Base-by-base conservation (phyloP, 2,888 invertebrate genomes). In the Hetaerina titia region DNA sequence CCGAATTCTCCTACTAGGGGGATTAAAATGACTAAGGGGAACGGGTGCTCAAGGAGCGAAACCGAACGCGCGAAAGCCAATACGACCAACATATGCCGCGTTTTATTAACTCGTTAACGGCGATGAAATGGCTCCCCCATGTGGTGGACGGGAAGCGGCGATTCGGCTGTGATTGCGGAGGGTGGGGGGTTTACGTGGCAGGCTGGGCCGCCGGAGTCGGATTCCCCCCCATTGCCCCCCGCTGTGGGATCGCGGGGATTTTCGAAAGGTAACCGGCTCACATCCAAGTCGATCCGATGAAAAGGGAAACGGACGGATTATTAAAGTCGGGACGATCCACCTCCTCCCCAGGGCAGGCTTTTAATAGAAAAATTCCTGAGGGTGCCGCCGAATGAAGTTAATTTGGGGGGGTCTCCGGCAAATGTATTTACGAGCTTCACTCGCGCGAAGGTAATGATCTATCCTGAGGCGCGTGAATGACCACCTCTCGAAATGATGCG, bases 351-450 rank as follows among this genome's bases (percentile, higher is more conserved):
- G 25, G 81, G 31, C 9, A 13, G 81, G 81, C 81, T 81, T 81
- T 81, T 81, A 81, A 81, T 81, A 81, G 81, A 81, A 81, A 81
- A 81, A 81, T 81, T 81, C 81, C 81, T 81, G 81, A 81, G 81
- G 81, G 81, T 81, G 81, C 81, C 31, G 81, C 81, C 81, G 81
- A 81, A 81, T 25, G 81, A 15, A 81, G 25, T 81, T 81, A 81
- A 81, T 81, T 81, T 31, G 81, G 81, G 45, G 45, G 81, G 81
- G 81, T 81, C 25, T 81, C 81, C 25, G 31, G 81, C 31, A 31
- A 81, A 81, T 81, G 81, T 81, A 81, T 81, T 81, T 81, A 31
- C 81, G 81, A 81, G 81, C 31, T 81, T 81, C 15, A 22, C 81
- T 31, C n/a, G 25, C 31, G 25, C 31, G 11, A 31, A 31, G 25